Evolutionary conservation across 2,888 invertebrate genomes (phyloP).

Genomic region (Tribolium freemani): DNA sequence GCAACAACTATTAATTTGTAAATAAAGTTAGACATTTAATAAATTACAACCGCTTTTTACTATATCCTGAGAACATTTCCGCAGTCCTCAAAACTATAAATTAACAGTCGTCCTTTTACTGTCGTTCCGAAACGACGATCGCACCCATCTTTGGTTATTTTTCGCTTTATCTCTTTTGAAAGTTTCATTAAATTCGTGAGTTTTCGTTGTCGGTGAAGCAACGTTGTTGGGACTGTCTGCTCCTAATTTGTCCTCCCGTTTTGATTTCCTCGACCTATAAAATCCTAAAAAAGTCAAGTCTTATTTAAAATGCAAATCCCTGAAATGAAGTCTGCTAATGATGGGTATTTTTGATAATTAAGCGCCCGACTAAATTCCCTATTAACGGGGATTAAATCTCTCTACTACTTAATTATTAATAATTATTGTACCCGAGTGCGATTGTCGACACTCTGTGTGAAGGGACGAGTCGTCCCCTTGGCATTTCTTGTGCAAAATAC

Average conservation of each 20-base stretch:
- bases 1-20: no score
- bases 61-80: background rate
- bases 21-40: no score
- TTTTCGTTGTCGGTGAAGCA: background rate
- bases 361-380: background rate
- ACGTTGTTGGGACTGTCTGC: constrained; percentile 1
- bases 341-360: background rate
- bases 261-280: constrained; percentile 7
- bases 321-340: background rate
- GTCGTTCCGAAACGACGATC: constrained; percentile 17
- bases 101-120: constrained; percentile 29
- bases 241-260: background rate
- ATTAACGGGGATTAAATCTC: background rate
- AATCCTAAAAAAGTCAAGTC: constrained; percentile 3
- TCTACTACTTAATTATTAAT: background rate
- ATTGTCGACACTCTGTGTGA: background rate
- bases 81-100: constrained; percentile 17
- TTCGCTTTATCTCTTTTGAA: background rate
- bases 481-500: constrained; percentile 28
- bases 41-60: background rate
- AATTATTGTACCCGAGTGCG: background rate
- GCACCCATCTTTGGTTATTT: constrained; percentile 15
- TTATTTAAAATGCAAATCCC: background rate
- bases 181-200: background rate
- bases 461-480: constrained; percentile 28